Percentiles rank a stretch among this genome's conserved stretches.
Conservation (phyloP, 1,140 invertebrate genomes). For the Phocides pigmalion region DNA sequence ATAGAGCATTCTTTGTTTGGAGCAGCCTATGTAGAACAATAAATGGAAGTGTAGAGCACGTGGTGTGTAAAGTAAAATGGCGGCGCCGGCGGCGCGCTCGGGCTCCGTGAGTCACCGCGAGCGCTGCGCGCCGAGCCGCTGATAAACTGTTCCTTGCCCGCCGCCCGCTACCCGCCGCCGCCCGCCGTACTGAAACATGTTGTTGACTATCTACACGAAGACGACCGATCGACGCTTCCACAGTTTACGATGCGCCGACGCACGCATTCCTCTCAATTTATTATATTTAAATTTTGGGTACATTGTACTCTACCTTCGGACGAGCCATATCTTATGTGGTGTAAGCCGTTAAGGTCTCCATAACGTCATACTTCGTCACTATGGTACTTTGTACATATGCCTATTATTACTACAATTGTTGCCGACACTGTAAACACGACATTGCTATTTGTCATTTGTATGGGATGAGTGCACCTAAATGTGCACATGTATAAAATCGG, state of each 20-base stretch:
- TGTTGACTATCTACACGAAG: constrained; percentile 20
- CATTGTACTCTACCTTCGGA: too few species aligned
- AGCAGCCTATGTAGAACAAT: constrained; percentile 3
- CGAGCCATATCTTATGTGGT: too few species aligned
- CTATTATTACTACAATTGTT: too few species aligned
- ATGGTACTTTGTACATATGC: too few species aligned
- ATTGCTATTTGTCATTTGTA: too few species aligned
- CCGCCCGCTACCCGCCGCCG: background rate
- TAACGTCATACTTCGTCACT: too few species aligned
- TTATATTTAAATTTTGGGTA: too few species aligned
- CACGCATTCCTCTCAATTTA: background rate
- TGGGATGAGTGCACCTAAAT: too few species aligned
- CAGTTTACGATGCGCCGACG: constrained; percentile 4
- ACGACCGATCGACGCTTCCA: background rate
- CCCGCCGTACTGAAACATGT: constrained; percentile 8
- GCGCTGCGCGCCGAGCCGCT: constrained; percentile 41
- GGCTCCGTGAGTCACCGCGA: constrained; percentile 49
- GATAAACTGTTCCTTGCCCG: constrained; percentile 41
- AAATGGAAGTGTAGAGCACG: constrained; percentile 65
- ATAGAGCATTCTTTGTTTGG: background rate
- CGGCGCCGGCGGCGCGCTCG: constrained; percentile 57
- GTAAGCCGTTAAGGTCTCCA: too few species aligned
- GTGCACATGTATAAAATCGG: too few species aligned
- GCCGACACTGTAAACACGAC: too few species aligned
- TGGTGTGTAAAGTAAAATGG: constrained; percentile 77